Conservation (phyloP, 2,113 vertebrate species). For the Semnornis frantzii region DNA sequence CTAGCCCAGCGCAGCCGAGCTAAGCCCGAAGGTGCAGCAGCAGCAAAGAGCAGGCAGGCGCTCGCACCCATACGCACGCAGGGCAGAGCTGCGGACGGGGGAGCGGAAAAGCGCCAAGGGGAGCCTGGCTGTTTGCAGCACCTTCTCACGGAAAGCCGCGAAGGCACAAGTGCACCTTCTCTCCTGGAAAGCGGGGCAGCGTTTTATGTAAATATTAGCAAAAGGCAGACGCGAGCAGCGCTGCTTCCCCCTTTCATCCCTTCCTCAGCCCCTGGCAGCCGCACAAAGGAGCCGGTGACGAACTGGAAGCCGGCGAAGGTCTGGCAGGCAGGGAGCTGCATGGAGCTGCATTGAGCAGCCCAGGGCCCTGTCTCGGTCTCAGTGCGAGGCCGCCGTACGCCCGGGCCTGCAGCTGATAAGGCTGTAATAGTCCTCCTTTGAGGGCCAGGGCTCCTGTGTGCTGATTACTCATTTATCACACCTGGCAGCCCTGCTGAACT, state of each 20-base stretch:
- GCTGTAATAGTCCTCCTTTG: slow-evolving; percentile 98
- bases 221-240: neutral
- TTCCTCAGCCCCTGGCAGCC: slow-evolving; percentile 35
- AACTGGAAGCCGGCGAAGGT: slow-evolving; percentile 11
- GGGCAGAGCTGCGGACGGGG: neutral
- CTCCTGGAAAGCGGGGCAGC: neutral
- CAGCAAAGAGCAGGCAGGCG: neutral
- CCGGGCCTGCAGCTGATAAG: slow-evolving; percentile 95
- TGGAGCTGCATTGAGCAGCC: slow-evolving; percentile 63
- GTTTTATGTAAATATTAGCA: neutral
- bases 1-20: neutral
- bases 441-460: slow-evolving; percentile 90
- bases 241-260: neutral
- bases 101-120: rapidly evolving
- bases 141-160: neutral
- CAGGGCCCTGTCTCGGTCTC: slow-evolving; percentile 84
- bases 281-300: slow-evolving; percentile 71
- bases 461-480: slow-evolving; percentile 99
- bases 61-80: neutral
- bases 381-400: slow-evolving; percentile 70
- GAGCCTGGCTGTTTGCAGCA: neutral
- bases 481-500: slow-evolving; percentile 98
- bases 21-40: neutral
- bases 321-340: slow-evolving; percentile 55
- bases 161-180: neutral